Evolutionary conservation across 2,113 vertebrate genomes (phyloP).

Genomic region (Perognathus longimembris): DNA sequence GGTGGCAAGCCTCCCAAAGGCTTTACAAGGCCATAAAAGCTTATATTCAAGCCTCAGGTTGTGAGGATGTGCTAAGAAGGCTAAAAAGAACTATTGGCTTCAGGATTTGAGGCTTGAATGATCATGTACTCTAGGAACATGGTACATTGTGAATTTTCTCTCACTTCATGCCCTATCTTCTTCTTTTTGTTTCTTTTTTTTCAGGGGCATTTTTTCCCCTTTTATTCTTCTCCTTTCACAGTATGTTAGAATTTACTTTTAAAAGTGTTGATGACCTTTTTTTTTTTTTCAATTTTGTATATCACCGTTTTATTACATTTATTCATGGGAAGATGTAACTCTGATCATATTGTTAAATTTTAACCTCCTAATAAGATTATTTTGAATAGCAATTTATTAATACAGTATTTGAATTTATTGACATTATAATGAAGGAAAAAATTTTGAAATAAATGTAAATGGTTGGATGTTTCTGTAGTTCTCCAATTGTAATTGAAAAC

Average conservation of each 20-base stretch:
- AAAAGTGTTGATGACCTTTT: not conserved
- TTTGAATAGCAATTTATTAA: slow-evolving; percentile 43
- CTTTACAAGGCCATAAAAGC: slow-evolving; percentile 52
- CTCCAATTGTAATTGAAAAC: slow-evolving; percentile 44
- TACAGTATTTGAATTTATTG: slow-evolving; percentile 2
- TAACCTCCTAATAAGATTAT: not conserved
- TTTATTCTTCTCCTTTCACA: not conserved
- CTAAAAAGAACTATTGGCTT: slow-evolving; percentile 48
- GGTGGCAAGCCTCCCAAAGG: slow-evolving; percentile 63
- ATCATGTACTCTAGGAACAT: slow-evolving; percentile 1
- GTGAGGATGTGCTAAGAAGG: slow-evolving; percentile 56
- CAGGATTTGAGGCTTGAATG: slow-evolving; percentile 67
- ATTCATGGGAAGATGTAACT: slow-evolving; percentile 7
- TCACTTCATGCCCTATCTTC: not conserved
- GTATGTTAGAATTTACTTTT: not conserved
- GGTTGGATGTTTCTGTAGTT: slow-evolving; percentile 24
- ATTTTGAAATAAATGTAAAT: slow-evolving; percentile 41
- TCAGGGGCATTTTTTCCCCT: not conserved
- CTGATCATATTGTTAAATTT: slow-evolving; percentile 38
- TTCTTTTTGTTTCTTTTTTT: not conserved
- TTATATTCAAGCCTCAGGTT: slow-evolving; percentile 63
- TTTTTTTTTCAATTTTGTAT: slow-evolving; percentile 12
- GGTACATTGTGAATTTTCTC: not conserved
- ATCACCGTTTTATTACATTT: slow-evolving; percentile 51
- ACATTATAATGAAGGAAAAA: not conserved